Percentiles rank a stretch among this genome's conserved stretches.
Conservation (phyloP, 1,140 invertebrate genomes). For the Probaryconus sp. region DNA sequence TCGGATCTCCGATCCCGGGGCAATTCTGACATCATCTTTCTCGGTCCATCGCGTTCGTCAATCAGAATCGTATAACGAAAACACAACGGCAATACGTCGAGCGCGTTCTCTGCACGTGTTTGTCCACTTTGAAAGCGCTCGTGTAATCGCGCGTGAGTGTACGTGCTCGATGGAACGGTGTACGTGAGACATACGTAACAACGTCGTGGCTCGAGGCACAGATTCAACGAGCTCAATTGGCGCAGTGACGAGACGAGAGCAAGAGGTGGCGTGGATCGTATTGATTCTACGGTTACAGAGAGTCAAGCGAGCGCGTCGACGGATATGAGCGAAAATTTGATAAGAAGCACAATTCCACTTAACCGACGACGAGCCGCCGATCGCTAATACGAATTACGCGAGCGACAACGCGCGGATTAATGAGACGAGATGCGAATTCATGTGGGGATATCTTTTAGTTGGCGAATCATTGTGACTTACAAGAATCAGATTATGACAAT, state of each 20-base stretch:
- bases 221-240: conserved; percentile 79
- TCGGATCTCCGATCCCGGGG: not conserved
- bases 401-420: conserved; percentile 9
- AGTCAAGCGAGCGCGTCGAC: conserved; percentile 43
- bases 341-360: conserved; percentile 50
- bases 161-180: conserved; percentile 19
- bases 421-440: not conserved
- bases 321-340: conserved; percentile 49
- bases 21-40: conserved; percentile 7
- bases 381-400: conserved; percentile 23
- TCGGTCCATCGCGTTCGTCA: conserved; percentile 63
- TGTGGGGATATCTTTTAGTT: not conserved
- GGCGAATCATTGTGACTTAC: not conserved
- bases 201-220: conserved; percentile 76
- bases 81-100: conserved; percentile 37
- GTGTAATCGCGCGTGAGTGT: conserved; percentile 36
- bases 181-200: conserved; percentile 68
- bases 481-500: not conserved
- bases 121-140: conserved; percentile 44
- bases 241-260: conserved; percentile 66
- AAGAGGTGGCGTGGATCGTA: conserved; percentile 67
- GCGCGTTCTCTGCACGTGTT: conserved; percentile 36
- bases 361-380: conserved; percentile 21
- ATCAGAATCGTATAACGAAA: conserved; percentile 66
- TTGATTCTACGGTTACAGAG: conserved; percentile 73